Percentiles rank a stretch among this genome's conserved stretches.
Conservation (phyloP, 2,113 vertebrate genomes). For the Australoheros scitulus region DNA sequence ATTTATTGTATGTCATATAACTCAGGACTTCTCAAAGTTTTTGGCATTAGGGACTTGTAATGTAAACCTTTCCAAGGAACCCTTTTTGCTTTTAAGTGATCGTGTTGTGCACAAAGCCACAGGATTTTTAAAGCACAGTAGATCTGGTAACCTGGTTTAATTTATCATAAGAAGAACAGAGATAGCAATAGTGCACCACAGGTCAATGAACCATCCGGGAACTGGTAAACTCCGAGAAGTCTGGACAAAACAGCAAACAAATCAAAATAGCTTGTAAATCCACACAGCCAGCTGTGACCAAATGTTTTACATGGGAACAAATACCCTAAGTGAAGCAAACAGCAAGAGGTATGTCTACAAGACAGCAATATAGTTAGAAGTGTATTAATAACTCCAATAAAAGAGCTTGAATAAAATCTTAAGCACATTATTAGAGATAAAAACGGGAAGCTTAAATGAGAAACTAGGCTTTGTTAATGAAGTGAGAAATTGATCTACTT, state of each 20-base stretch:
- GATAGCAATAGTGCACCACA: neutral
- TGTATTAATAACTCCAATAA: neutral
- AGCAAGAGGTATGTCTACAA: neutral
- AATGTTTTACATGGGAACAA: neutral
- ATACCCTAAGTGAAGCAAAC: neutral
- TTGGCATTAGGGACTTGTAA: neutral
- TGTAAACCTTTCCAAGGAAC: neutral
- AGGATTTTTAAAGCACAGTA: neutral
- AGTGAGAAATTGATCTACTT: neutral
- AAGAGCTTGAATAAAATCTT: neutral
- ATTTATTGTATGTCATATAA: neutral
- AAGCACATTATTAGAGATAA: neutral
- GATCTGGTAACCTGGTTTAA: neutral
- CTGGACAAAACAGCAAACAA: neutral
- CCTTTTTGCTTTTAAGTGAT: neutral
- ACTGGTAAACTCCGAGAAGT: neutral
- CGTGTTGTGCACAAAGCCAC: neutral
- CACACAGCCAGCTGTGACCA: neutral
- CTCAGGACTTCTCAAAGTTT: neutral
- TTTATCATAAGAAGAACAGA: neutral
- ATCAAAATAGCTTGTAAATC: neutral
- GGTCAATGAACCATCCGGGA: constrained; percentile 29
- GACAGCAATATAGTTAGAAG: neutral
- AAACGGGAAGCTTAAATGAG: neutral
- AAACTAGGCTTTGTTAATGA: neutral